Evolutionary conservation across 2,113 vertebrate species (phyloP), one percentile per base, ranked within the genome.

Genomic region (Cyphomyrus plagiostoma): DNA sequence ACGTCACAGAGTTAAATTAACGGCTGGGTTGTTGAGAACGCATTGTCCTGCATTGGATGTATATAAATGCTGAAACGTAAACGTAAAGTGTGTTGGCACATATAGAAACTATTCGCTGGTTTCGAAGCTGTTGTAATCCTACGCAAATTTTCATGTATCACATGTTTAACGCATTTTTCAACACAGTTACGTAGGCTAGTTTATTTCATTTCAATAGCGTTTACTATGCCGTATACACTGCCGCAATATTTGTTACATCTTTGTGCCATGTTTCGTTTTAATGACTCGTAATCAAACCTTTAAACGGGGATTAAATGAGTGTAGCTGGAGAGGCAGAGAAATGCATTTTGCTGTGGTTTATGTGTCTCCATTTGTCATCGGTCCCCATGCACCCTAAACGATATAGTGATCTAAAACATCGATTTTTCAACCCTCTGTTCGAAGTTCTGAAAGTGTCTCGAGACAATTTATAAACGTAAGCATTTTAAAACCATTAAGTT

Each of bases 1-100:
- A 49, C 3, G 23, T 21, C 42, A 42, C 80, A 83, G 42, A 83
- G 21, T 11, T n/a, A 56, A 17, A 42, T 26, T 45, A 89, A 46
- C 42, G 39, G 26, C 39, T 89, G 1, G 17, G 42, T 84, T 84
- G 49, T 52, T 42, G 42, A 49, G 50, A 52, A 83, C 35, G 30
- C 30, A 53, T 13, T 23, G 23, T 53, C 23, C n/a, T 80, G 5
- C 83, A 10, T 30, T 66, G 8, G 9, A 26, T 11, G 23, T 35
- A 23, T 30, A 11, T 74, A 74, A 74, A 90, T 77, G 89, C 48
- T 83, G 10, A 89, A 89, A 89, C 45, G 42, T 9, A 89, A 89
- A 89, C 45, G 42, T 9, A 5, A n/a, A 62, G 7, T 62, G 26
- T 74, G 17, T 17, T 30, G 56, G 5, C 21, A 49, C 17, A 10